Evolutionary conservation across 2,888 invertebrate genomes (phyloP), one percentile per base, ranked within the genome.

Genomic region (Ecliptopera silaceata): DNA sequence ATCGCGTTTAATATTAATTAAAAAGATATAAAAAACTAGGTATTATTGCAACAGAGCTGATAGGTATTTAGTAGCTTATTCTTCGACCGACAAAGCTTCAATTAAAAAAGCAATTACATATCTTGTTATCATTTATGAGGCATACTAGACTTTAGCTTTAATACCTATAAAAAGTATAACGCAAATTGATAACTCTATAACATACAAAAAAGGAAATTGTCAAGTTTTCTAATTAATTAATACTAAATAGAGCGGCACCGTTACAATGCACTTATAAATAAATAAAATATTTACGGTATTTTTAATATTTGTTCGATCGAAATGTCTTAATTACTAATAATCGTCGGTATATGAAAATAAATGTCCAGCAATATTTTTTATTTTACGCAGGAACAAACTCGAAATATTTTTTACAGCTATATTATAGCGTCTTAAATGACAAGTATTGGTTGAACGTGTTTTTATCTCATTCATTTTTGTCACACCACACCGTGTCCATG

Each of bases 181-280:
- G n/a, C n/a, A 69, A 26, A 4, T 26, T 26, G 8, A 26, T 8
- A 26, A 8, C 6, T 34, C 6, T 3, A 10, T 36, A 36, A 11
- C 68, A 68, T 70, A 68, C 38, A 17, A 6, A 64, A 65, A 70
- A 64, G 66, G 65, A 65, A 71, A 72, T 67, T 69, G 68, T 72
- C 71, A 70, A 69, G 64, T 60, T 55, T 59, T 56, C 61, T 72
- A 68, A 76, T 77, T 75, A 73, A 75, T 73, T 68, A 51, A 39
- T 36, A 34, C 47, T 54, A 48, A 54, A 22, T 32, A 12, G 36
- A 48, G 47, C 11, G 13, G 32, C 31, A 29, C 29, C n/a, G 45
- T 39, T 45, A 31, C 39, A n/a, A n/a, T n/a, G n/a, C n/a, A n/a
- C n/a, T n/a, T n/a, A n/a, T n/a, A n/a, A n/a, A n/a, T n/a, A n/a